phyloP scores from a whole-genome alignment of 2,113 vertebrate genomes.

The Scatophagus argus region DNA sequence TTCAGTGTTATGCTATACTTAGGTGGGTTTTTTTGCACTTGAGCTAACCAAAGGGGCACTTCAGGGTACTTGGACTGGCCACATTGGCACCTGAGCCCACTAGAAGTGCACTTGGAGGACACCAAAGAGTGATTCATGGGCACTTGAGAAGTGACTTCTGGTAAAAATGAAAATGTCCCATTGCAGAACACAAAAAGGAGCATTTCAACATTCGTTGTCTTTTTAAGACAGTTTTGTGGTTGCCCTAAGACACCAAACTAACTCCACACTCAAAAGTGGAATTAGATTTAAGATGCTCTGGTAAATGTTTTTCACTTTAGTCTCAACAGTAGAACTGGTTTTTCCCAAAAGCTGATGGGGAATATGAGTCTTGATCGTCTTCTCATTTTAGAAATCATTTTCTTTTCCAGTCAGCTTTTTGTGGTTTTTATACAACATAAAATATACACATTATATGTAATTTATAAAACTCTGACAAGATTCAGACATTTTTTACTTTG shows the following conservation, averaged over 20 bases:
- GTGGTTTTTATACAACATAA: neutral
- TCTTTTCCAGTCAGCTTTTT: neutral
- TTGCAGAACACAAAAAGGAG: neutral
- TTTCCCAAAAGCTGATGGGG: conserved; percentile 30
- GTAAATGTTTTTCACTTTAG: neutral
- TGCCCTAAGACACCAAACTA: neutral
- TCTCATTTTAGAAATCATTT: conserved; percentile 1
- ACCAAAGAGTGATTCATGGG: neutral
- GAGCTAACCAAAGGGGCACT: neutral
- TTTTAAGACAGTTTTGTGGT: neutral
- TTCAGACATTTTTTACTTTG: neutral
- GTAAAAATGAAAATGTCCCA: neutral
- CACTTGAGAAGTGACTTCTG: neutral
- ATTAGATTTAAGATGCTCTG: neutral
- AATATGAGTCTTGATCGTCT: conserved; percentile 22
- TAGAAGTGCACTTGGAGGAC: neutral
- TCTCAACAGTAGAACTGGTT: neutral
- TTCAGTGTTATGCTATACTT: neutral
- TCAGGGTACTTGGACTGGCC: neutral
- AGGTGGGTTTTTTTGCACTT: conserved; percentile 2
- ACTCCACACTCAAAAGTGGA: neutral
- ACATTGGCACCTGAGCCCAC: no score
- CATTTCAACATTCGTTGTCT: neutral
- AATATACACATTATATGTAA: no score
- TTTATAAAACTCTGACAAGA: neutral